These are phyloP conservation scores for Atherinomorus stipes DNA, from an alignment of 2,113 vertebrate species.

Conservation along the genomic window DNA sequence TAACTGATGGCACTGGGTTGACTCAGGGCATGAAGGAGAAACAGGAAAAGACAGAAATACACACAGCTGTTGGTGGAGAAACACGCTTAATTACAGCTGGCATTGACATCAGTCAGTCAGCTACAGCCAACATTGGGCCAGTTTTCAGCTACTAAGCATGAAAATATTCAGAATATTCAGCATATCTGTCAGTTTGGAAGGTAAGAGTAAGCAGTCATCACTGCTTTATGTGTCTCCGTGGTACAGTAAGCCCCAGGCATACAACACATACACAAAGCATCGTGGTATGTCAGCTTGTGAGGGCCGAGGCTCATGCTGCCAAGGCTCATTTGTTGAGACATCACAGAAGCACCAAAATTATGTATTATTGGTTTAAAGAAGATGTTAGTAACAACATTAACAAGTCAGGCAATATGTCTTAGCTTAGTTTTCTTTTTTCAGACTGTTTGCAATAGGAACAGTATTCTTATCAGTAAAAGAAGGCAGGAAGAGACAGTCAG, in stretches of 20 bases:
- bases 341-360: conserved; percentile 2
- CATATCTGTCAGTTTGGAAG: conserved; percentile 4
- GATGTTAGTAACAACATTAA: background rate
- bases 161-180: conserved; percentile 24
- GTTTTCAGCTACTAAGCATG: conserved; percentile 6
- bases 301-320: background rate
- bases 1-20: conserved; percentile 36
- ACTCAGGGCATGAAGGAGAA: conserved; percentile 22
- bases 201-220: background rate
- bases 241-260: background rate
- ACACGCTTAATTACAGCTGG: conserved; percentile 46
- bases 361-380: background rate
- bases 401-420: background rate
- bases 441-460: conserved; percentile 15
- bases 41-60: conserved; percentile 61
- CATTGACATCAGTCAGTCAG: conserved; percentile 47
- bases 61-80: conserved; percentile 51
- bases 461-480: conserved; percentile 51
- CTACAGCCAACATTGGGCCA: conserved; percentile 35
- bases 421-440: background rate
- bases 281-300: background rate
- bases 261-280: background rate
- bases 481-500: conserved; percentile 61
- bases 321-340: background rate
- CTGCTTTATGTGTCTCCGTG: background rate